These are phyloP conservation scores for Agrilus cyanescens DNA, from an alignment of 2,888 invertebrate genomes.

Conservation along the genomic window DNA sequence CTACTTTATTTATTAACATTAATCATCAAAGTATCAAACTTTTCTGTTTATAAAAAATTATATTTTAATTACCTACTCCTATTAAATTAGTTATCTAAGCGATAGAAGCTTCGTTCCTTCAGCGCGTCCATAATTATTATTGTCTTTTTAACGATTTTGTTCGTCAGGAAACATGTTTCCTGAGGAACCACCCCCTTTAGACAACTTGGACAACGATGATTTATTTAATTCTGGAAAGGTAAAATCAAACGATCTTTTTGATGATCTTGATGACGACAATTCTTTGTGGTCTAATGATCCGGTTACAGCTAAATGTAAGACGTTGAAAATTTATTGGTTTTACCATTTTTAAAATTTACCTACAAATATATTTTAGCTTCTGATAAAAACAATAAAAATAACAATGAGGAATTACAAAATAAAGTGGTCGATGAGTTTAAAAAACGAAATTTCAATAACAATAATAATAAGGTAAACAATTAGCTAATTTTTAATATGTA, in stretches of 20 bases:
- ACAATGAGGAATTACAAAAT: background rate
- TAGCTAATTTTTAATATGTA: too few relatives aligned
- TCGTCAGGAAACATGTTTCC: constrained; percentile 34
- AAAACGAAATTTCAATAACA: constrained; percentile 4
- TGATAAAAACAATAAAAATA: too few relatives aligned
- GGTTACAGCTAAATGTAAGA: constrained; percentile 10
- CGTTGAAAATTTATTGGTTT: too few relatives aligned
- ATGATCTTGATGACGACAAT: constrained; percentile 32
- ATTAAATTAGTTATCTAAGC: too few relatives aligned
- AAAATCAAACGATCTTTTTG: constrained; percentile 28
- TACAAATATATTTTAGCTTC: too few relatives aligned
- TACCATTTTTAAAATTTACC: background rate
- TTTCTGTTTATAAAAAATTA: too few relatives aligned
- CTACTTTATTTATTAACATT: too few relatives aligned
- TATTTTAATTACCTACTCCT: too few relatives aligned
- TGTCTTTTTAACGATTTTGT: background rate
- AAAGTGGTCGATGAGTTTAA: background rate
- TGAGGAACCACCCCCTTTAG: constrained; percentile 46
- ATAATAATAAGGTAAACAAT: background rate
- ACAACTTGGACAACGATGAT: constrained; percentile 17
- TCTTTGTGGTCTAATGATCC: constrained; percentile 11
- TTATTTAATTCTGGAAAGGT: constrained; percentile 10
- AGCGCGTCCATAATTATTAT: background rate
- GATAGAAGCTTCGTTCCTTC: too few relatives aligned
- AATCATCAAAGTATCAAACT: too few relatives aligned